Percentiles rank a stretch among this genome's conserved stretches.
Conservation (phyloP, 2,113 vertebrate genomes). For the Paramormyrops kingsleyae region DNA sequence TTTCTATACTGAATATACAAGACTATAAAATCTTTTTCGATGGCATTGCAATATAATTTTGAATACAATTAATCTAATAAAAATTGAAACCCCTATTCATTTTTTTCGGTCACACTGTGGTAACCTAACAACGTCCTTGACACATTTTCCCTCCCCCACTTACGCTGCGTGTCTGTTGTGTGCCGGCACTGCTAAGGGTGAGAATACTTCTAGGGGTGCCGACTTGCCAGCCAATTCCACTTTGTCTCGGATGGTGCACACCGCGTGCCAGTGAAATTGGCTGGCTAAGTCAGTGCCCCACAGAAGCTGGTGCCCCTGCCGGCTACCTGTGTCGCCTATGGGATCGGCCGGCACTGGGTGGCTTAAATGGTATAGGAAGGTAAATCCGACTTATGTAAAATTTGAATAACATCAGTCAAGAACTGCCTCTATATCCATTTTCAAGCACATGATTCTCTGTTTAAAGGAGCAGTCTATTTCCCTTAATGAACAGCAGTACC, state of each 20-base stretch:
- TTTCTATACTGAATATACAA: not conserved
- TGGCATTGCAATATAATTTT: not conserved
- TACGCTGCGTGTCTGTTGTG: not conserved
- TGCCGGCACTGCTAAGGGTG: not conserved
- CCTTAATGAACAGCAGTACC: not conserved
- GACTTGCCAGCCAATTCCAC: not conserved
- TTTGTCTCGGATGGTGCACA: not conserved
- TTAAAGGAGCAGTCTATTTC: not conserved
- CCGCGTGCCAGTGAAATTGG: not conserved
- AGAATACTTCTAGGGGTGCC: not conserved
- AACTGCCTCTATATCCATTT: not conserved
- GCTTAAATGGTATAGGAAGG: not conserved
- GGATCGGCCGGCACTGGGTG: not conserved
- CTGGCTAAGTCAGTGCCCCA: not conserved
- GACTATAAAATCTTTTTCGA: not conserved
- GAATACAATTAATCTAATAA: not conserved
- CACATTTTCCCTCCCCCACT: not conserved
- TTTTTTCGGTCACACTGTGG: not conserved
- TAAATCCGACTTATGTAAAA: not conserved
- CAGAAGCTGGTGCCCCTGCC: not conserved
- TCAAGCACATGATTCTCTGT: not conserved
- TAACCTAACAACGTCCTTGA: not conserved
- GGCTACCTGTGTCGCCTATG: not conserved
- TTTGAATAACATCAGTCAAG: not conserved
- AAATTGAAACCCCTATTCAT: not conserved